phyloP scores from a whole-genome alignment of 2,113 vertebrate species.

The Promerops cafer region DNA sequence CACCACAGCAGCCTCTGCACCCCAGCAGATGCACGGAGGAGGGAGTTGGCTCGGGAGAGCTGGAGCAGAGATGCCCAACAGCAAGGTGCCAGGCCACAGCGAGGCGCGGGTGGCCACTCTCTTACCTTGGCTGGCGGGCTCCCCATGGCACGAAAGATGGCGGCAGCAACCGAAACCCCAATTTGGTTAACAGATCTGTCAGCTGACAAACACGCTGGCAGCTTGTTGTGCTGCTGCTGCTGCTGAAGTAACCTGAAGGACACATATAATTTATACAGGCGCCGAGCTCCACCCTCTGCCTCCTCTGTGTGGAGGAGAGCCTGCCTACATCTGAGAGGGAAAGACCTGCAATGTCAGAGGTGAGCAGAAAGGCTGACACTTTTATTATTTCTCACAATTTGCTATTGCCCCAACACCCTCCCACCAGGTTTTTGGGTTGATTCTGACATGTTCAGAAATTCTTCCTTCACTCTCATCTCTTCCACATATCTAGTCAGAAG shows the following conservation, averaged over 20 bases:
- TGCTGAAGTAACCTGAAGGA: slow-evolving; percentile 31
- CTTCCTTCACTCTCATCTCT: neutral
- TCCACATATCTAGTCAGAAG: neutral
- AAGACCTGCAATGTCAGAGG: neutral
- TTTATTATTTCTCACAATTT: neutral
- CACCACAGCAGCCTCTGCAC: neutral
- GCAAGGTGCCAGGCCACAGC: neutral
- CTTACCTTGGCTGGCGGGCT: slow-evolving; percentile 59
- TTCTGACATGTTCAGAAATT: neutral
- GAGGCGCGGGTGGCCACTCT: accelerated
- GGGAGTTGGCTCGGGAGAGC: accelerated
- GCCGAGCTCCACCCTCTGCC: slow-evolving; percentile 52
- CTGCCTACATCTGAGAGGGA: neutral
- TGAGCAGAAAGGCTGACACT: neutral
- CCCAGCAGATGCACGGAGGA: neutral
- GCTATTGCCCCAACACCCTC: neutral
- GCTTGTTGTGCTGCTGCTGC: slow-evolving; percentile 22
- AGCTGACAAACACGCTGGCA: slow-evolving; percentile 16
- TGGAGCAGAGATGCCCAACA: neutral
- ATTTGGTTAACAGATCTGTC: slow-evolving; percentile 6
- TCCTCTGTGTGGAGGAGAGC: neutral
- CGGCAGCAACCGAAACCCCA: neutral
- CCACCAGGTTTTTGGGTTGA: neutral
- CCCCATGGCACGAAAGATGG: slow-evolving; percentile 24
- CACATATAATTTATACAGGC: slow-evolving; percentile 56